Base-by-base conservation (phyloP, 2,888 invertebrate species). In the Coenonympha glycerion region DNA sequence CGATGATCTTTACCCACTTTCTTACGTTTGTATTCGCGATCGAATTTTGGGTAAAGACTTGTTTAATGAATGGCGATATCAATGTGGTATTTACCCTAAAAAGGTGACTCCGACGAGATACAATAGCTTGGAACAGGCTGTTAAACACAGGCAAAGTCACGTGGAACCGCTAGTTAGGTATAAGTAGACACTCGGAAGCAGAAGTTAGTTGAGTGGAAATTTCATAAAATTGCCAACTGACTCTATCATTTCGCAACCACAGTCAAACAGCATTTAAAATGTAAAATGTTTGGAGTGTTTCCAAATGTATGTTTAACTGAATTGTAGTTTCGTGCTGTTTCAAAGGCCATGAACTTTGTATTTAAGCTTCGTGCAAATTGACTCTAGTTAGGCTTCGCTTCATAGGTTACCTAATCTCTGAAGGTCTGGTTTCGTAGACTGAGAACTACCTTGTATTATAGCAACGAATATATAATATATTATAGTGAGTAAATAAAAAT, bases 281-380 rank as follows among this genome's bases (percentile, higher is more conserved):
- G 53, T 53, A 53, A 41, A 37, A 50, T 50, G 53, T 53, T 50
- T 53, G 53, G 53, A 53, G 42, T 33, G 50, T 53, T 47, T 53
- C 53, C 53, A 53, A 53, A 47, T 53, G 53, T 53, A 34, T 53
- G 53, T 50, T 53, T 53, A 53, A 53, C 42, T 53, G 50, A 53
- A 50, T 53, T 53, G 50, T 53, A 53, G 53, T 53, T 50, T 39
- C 50, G 39, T 47, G 39, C 49, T 22, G 49, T 19, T 49, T 37
- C 52, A 57, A 60, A 61, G 61, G 62, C 61, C 57, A 49, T 55
- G 55, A 53, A 56, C 50, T 53, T 53, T 50, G 50, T 41, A 41
- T 40, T 36, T 46, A 41, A 51, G 48, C 55, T 47, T 47, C 53
- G 50, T 52, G 57, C 54, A 55, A 61, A 61, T 56, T 56, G 51